phyloP scores from a whole-genome alignment of 2,888 invertebrate species.

The Drosophila picticornis region DNA sequence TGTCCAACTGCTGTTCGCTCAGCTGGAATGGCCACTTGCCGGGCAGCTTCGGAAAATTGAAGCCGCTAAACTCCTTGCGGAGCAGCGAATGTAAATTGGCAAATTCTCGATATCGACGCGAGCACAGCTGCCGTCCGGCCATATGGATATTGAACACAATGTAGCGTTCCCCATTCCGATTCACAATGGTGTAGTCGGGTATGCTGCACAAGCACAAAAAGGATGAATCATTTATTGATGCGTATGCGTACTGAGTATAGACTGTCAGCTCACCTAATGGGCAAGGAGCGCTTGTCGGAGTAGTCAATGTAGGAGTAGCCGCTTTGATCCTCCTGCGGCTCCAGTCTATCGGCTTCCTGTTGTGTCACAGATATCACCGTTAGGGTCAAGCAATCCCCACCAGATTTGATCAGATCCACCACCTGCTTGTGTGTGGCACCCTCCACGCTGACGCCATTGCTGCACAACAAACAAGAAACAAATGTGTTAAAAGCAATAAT shows the following conservation, averaged over 20 bases:
- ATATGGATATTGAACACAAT: conserved; percentile 99
- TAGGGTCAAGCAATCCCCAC: conserved; percentile 97
- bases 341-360: conserved; percentile 94
- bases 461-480: conserved; percentile 31
- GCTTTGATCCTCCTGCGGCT: conserved; percentile 91
- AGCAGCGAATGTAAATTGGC: conserved; percentile 94
- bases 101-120: conserved; percentile 98
- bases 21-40: conserved; percentile 99
- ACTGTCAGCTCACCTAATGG: conserved; percentile 86
- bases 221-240: background rate
- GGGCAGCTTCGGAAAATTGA: conserved; percentile 98
- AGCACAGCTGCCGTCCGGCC: conserved; percentile 99
- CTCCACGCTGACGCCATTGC: conserved; percentile 99
- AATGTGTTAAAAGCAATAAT: background rate
- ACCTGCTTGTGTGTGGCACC: conserved; percentile 99
- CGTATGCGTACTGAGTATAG: too few relatives aligned
- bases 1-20: conserved; percentile 98
- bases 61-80: conserved; percentile 97
- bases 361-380: conserved; percentile 98
- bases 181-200: conserved; percentile 97
- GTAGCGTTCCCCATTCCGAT: conserved; percentile 94
- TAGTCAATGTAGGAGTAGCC: conserved; percentile 95
- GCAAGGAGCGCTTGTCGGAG: conserved; percentile 96
- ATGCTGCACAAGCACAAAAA: conserved; percentile 87
- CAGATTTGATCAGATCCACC: conserved; percentile 99